Evolutionary conservation across 2,888 invertebrate genomes (phyloP), one percentile per base, ranked within the genome.

Genomic region (Halocaridina rubra): DNA sequence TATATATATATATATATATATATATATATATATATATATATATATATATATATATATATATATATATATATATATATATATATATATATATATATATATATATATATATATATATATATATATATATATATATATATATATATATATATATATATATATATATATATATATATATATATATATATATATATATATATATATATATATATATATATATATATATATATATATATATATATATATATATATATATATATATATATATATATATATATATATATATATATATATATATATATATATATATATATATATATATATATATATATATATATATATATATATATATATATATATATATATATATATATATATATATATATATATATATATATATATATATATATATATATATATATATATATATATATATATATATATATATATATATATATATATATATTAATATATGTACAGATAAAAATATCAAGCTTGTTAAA

Each of bases 311-410:
- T 67, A 67, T 67, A 67, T 67, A 67, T 19, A 67, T 67, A 19
- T 27, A 67, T 67, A 67, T 67, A 67, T 67, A 67, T 67, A 67
- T 67, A 67, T 27, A 19, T 67, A 67, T 67, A 67, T 67, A 67
- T 67, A 67, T 67, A 19, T 27, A 67, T 67, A 67, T 67, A 67
- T 67, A 67, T 67, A 67, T 67, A 67, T 27, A 19, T 67, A 67
- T 67, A 67, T 67, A 67, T 67, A 67, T 67, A 19, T 67, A 67
- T 67, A 67, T 67, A 67, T 67, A 67, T 67, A 67, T 67, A 19
- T 67, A 67, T 67, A 67, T 67, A 67, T 67, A 67, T 67, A 67
- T 67, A 67, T 67, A 67, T 67, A 67, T 67, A 67, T 27, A 67
- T 27, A 67, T 67, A 19, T 67, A 67, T 67, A 67, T 67, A 67